Percentiles rank a stretch among this genome's conserved stretches.
phyloP scores from a whole-genome alignment of 1,140 invertebrate species.

The Agrypnia vestita region DNA sequence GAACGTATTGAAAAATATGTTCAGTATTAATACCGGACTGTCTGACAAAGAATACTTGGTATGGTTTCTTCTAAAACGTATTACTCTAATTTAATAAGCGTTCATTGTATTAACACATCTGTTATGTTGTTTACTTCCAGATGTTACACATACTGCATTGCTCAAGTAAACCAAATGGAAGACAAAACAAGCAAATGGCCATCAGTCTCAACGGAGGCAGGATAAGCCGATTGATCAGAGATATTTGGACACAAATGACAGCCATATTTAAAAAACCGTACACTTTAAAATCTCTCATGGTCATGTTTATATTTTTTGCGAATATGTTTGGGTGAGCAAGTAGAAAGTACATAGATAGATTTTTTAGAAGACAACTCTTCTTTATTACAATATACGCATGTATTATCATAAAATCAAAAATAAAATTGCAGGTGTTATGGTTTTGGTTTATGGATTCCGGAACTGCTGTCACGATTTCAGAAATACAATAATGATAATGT shows the following conservation, averaged over 20 bases:
- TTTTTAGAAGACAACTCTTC: too few relatives aligned
- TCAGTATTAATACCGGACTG: constrained; percentile 74
- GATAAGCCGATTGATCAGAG: constrained; percentile 68
- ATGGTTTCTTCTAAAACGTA: constrained; percentile 42
- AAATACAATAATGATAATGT: constrained; percentile 69
- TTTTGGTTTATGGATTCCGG: constrained; percentile 81
- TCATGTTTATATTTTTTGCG: constrained; percentile 76
- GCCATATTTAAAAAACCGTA: constrained; percentile 72
- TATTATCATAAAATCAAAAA: constrained; percentile 43
- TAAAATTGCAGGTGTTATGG: constrained; percentile 77
- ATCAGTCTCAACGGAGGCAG: constrained; percentile 61
- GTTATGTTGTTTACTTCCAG: background rate
- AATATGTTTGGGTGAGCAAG: constrained; percentile 82
- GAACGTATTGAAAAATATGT: constrained; percentile 75
- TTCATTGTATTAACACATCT: too few relatives aligned
- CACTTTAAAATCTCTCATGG: constrained; percentile 73
- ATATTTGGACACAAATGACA: constrained; percentile 72
- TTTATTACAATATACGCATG: too few relatives aligned
- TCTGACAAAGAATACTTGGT: constrained; percentile 50
- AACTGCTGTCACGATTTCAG: constrained; percentile 77
- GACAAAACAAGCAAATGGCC: background rate
- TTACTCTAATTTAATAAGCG: too few relatives aligned
- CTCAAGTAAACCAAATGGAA: background rate
- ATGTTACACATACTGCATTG: background rate
- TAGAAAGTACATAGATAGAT: background rate